Evolutionary conservation across 2,888 invertebrate species (phyloP).

Genomic region (Villa cingulata): DNA sequence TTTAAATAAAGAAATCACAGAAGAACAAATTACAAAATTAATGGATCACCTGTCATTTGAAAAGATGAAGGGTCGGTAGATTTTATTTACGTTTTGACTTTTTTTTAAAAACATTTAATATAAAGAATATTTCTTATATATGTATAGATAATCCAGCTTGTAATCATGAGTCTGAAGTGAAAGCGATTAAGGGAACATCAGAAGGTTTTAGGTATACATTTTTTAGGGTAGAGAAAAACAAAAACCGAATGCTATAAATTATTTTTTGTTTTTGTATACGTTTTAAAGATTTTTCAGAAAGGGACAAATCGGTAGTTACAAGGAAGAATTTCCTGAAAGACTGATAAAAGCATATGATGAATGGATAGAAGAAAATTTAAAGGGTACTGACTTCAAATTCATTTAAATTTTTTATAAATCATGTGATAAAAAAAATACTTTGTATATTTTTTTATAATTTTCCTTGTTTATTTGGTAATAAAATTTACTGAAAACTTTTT

Average conservation of each 20-base stretch:
- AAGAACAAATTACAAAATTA: conserved; percentile 6
- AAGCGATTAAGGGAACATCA: not conserved
- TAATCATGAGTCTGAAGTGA: not conserved
- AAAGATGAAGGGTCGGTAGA: conserved; percentile 13
- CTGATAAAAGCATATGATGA: not conserved
- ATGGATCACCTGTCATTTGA: conserved; percentile 13
- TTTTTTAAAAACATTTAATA: no score
- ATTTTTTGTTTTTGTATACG: not conserved
- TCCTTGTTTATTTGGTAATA: no score
- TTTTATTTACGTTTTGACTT: no score
- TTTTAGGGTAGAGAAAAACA: no score
- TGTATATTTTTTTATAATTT: not conserved
- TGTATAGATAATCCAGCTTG: not conserved
- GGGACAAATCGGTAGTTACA: conserved; percentile 1
- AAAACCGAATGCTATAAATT: no score
- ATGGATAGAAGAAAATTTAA: not conserved
- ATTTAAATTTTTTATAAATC: no score
- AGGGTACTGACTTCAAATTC: not conserved
- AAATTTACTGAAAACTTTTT: no score
- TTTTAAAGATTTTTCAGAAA: not conserved
- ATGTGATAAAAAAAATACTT: not conserved
- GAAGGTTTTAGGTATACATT: not conserved
- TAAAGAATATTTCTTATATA: not conserved
- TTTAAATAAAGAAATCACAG: conserved; percentile 8
- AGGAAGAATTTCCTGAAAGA: conserved; percentile 1